Evolutionary conservation across 1,140 invertebrate genomes (phyloP), one percentile per base, ranked within the genome.

Genomic region (Drosophila orosa): DNA sequence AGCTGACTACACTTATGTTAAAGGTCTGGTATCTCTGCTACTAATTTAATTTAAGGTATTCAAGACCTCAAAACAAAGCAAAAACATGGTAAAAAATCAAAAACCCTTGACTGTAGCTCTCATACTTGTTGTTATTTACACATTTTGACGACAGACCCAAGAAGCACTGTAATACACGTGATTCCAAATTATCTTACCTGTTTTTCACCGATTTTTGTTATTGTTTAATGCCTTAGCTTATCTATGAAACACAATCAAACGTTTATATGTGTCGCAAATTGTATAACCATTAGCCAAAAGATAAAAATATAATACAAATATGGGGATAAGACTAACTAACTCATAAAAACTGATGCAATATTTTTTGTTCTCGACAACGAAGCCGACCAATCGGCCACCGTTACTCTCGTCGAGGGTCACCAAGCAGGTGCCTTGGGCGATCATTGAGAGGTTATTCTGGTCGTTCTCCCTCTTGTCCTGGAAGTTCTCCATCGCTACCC

Each of bases 381-480:
- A 10, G 5, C 50, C 50, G 0, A 54, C 50, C 31, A 54, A 22
- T 54, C 31, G 19, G 13, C 31, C 19, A 35, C 50, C 17, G 1
- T 54, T 35, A 3, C 5, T 15, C 19, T 22, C 50, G 19, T 52
- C 29, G 5, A 35, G 29, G 19, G 50, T 29, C 19, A 52, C 29
- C 50, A 52, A 52, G 19, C 50, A 52, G 19, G 50, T 52, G 29
- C 29, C 50, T 15, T 52, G 50, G 19, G 50, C 50, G 13, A 52
- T 52, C 50, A 52, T 52, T 22, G 50, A 33, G 29, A 52, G 50
- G 29, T 52, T 29, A 22, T 52, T 35, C 4, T 33, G 19, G 8
- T 52, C 50, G 13, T 52, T 52, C 4, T 22, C 29, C 13, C 9
- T 52, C 29, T 52, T 29, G 50, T 35, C n/a, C 19, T 52, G 50